phyloP scores from a whole-genome alignment of 2,888 invertebrate genomes.

The Ashinkailepas kermadecensis region DNA sequence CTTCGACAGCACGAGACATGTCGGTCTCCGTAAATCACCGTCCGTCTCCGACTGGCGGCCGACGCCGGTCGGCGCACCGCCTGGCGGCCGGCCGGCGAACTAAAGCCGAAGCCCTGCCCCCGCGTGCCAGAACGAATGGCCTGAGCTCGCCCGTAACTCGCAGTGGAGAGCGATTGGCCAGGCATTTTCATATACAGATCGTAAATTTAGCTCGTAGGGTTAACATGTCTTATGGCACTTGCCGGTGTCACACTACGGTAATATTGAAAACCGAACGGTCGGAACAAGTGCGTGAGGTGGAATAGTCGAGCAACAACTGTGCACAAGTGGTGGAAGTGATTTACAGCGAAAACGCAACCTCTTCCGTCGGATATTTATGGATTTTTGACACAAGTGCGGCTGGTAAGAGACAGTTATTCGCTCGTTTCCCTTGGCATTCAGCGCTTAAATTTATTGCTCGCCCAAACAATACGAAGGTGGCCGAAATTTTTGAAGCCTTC shows the following conservation, averaged over 20 bases:
- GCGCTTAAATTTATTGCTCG: conserved; percentile 4
- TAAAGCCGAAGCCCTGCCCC: conserved; percentile 19
- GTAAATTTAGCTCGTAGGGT: conserved; percentile 24
- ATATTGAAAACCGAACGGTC: conserved; percentile 6
- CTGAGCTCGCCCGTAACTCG: conserved; percentile 21
- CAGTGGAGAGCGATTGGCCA: conserved; percentile 17
- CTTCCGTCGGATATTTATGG: conserved; percentile 10
- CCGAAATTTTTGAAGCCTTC: background rate
- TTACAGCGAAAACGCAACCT: conserved; percentile 17
- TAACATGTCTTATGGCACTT: conserved; percentile 23
- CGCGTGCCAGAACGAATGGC: conserved; percentile 21
- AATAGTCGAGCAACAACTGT: background rate
- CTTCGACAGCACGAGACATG: background rate
- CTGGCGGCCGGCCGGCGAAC: conserved; percentile 9
- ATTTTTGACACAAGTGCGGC: conserved; percentile 20
- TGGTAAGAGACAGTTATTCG: conserved; percentile 21
- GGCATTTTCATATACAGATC: conserved; percentile 23
- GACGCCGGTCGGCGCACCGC: background rate
- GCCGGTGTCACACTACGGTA: conserved; percentile 21
- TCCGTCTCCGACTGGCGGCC: background rate
- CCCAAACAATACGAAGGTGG: background rate
- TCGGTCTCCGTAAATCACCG: background rate
- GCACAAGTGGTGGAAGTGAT: conserved; percentile 21
- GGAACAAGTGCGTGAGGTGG: conserved; percentile 13
- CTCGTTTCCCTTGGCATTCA: conserved; percentile 19